Conservation (phyloP, 1,140 invertebrate genomes). For the Neodiprion virginianus region DNA sequence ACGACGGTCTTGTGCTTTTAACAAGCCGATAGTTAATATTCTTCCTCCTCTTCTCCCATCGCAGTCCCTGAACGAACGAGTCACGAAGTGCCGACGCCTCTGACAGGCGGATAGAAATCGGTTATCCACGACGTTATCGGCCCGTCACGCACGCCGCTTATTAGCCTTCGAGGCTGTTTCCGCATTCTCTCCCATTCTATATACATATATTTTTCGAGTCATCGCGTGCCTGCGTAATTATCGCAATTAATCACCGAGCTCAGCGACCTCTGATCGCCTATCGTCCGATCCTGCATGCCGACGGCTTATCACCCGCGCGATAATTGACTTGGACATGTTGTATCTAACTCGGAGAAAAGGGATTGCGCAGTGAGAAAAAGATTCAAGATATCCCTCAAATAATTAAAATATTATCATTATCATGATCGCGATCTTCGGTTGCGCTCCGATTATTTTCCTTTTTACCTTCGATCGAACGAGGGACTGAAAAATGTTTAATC, state of each 20-base stretch:
- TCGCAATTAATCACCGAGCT: conserved; percentile 37
- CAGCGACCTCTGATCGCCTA: conserved; percentile 35
- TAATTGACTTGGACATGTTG: conserved; percentile 43
- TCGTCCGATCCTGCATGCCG: conserved; percentile 31
- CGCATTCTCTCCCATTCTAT: neutral
- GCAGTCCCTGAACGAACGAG: too few relatives aligned
- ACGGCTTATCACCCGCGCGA: conserved; percentile 37
- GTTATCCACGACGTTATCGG: neutral
- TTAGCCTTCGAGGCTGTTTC: neutral
- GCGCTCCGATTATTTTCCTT: too few relatives aligned
- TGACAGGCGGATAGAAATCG: too few relatives aligned
- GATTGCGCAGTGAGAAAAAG: neutral
- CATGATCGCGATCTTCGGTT: too few relatives aligned
- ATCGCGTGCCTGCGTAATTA: conserved; percentile 33
- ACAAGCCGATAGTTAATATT: too few relatives aligned
- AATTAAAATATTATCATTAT: too few relatives aligned
- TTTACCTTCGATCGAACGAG: too few relatives aligned
- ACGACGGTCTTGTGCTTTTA: too few relatives aligned
- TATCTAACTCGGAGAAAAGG: neutral
- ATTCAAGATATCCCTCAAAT: too few relatives aligned
- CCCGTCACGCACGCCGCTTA: neutral
- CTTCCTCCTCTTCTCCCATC: too few relatives aligned
- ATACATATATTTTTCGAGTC: neutral
- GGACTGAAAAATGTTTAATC: too few relatives aligned
- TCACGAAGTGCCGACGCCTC: too few relatives aligned